Base-by-base conservation (phyloP, 1,140 invertebrate genomes). In the Thereuonema tuberculata region DNA sequence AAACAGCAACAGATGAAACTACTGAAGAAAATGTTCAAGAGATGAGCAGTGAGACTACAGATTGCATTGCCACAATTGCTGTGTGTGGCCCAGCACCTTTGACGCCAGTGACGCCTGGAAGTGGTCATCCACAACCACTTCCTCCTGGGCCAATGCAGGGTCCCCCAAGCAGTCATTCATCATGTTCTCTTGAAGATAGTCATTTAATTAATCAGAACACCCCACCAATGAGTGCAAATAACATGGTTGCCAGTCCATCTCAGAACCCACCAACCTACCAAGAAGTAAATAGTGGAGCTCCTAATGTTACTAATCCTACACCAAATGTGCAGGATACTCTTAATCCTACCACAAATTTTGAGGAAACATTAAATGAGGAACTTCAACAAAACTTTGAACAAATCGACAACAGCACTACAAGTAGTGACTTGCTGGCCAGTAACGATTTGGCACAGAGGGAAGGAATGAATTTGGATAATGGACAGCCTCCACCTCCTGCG, bases 351-450 rank as follows among this genome's bases (percentile, higher is more conserved):
- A 27, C 17, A 20, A 65, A 67, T 53, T 60, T 68, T 53, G 62
- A 67, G 29, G 63, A 68, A 56, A 65, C 58, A 3, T 59, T 70
- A 26, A 61, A 58, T 28, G 60, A 66, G 29, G 64, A 69, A 17
- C 31, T 70, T 29, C 56, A 68, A 28, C 63, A 64, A 20, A 69
- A 67, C 58, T 60, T 66, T 43, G 65, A 69, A 53, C 66, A 68
- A 50, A 64, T 66, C 12, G 66, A 69, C 24, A 63, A 63, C 20
- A 59, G 26, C 29, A 9, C 2, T 28, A n/a, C 49, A 2, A 5
- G 9, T 2, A 25, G 28, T n/a, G n/a, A 9, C 9, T 9, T 27
- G 5, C 21, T 50, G 21, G 21, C 21, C 5, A 28, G 25, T 29
- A 26, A 28, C 9, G 53, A 55, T 23, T 9, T 26, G 26, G 21